Percentiles rank a stretch among this genome's conserved stretches.
Evolutionary conservation across 1,140 invertebrate genomes (phyloP).

Genomic region (Drosophila guanche): DNA sequence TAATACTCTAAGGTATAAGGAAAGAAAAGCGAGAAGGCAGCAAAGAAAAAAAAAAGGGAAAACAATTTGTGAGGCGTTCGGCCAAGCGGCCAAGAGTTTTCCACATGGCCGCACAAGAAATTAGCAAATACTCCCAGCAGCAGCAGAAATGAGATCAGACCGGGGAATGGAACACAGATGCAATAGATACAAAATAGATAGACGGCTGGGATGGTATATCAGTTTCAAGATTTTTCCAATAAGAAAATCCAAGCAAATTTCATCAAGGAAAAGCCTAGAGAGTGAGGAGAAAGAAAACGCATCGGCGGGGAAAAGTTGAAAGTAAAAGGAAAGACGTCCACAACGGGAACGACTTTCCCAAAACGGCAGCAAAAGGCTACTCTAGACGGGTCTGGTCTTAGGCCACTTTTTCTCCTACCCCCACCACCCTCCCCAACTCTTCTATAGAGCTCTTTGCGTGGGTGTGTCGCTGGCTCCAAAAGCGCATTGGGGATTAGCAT

Average conservation of each 20-base stretch:
- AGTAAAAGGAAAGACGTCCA: slow-evolving; percentile 70
- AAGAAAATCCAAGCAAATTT: slow-evolving; percentile 54
- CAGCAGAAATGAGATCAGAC: slow-evolving; percentile 55
- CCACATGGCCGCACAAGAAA: slow-evolving; percentile 76
- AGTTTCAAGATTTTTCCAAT: slow-evolving; percentile 51
- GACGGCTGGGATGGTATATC: slow-evolving; percentile 23
- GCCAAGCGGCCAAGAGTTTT: slow-evolving; percentile 67
- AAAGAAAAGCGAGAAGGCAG: slow-evolving; percentile 28
- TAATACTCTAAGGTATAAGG: slow-evolving; percentile 24
- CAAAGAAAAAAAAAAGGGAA: slow-evolving; percentile 61
- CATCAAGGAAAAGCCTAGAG: slow-evolving; percentile 23
- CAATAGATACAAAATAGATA: background rate
- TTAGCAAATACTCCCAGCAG: slow-evolving; percentile 52
- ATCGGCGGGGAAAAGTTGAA: slow-evolving; percentile 70
- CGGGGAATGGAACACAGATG: slow-evolving; percentile 53
- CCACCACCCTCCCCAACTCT: slow-evolving; percentile 3
- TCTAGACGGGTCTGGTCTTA: slow-evolving; percentile 48
- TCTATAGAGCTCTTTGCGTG: slow-evolving; percentile 46
- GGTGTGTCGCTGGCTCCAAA: slow-evolving; percentile 56
- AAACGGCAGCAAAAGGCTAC: slow-evolving; percentile 53
- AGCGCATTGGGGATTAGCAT: slow-evolving; percentile 59
- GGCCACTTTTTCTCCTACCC: background rate
- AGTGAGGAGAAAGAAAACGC: slow-evolving; percentile 26
- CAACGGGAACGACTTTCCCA: slow-evolving; percentile 62
- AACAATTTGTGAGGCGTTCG: slow-evolving; percentile 57